Evolutionary conservation across 2,888 invertebrate species (phyloP).

Genomic region (Anoplius nigerrimus): DNA sequence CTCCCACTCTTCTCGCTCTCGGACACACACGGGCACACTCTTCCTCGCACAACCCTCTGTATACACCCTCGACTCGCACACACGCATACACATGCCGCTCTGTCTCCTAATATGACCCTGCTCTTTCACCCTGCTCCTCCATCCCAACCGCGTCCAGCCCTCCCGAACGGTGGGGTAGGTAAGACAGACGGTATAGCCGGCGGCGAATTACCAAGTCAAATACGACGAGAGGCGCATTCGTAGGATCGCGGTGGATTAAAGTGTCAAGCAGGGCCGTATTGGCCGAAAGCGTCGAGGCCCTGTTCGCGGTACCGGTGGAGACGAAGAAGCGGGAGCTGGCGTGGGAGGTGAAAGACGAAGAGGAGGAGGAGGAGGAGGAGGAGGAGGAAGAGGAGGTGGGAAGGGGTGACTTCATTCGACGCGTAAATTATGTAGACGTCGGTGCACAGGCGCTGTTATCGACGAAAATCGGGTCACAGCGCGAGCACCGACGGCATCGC

Average conservation of each 20-base stretch:
- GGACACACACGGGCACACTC: too few species aligned
- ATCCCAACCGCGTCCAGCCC: background rate
- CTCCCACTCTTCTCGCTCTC: too few species aligned
- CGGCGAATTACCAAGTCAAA: constrained; percentile 46
- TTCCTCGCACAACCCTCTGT: too few species aligned
- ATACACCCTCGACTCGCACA: too few species aligned
- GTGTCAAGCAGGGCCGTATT: constrained; percentile 46
- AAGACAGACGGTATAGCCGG: constrained; percentile 3
- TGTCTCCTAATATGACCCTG: background rate
- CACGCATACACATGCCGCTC: background rate
- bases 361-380: too few species aligned
- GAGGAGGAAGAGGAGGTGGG: too few species aligned
- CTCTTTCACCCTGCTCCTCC: too few species aligned
- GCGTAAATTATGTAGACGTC: constrained; percentile 53
- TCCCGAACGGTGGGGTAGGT: background rate
- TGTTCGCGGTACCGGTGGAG: constrained; percentile 5
- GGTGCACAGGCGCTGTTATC: constrained; percentile 47
- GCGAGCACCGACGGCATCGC: background rate
- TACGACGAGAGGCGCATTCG: constrained; percentile 40
- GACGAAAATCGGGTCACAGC: constrained; percentile 51
- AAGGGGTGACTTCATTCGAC: constrained; percentile 40
- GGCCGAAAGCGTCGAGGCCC: constrained; percentile 37
- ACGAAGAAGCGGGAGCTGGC: too few species aligned
- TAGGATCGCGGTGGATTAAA: constrained; percentile 48
- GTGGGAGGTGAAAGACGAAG: too few species aligned